Conservation (phyloP, 2,113 vertebrate species). For the Myotis davidii region DNA sequence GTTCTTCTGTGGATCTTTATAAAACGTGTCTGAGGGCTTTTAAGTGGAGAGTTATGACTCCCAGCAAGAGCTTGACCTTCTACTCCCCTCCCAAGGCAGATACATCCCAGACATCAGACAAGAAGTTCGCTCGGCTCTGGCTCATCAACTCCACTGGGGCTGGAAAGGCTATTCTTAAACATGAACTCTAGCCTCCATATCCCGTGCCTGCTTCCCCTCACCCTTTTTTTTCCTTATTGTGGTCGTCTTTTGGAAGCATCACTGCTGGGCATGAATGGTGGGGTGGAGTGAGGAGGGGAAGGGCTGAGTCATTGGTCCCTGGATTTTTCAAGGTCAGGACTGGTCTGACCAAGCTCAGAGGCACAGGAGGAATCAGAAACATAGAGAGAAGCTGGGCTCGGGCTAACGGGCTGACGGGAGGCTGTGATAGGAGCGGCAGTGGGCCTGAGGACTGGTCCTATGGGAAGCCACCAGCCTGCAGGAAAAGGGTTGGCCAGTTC, state of each 20-base stretch:
- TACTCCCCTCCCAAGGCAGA: neutral
- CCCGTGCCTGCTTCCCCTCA: neutral
- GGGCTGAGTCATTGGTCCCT: neutral
- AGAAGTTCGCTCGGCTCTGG: neutral
- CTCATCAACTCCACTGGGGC: neutral
- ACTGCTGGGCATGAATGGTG: neutral
- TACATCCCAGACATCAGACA: neutral
- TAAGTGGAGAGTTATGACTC: slow-evolving; percentile 29
- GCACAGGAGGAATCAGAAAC: neutral
- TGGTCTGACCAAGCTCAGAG: neutral
- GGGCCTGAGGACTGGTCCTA: neutral
- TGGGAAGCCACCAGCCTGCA: neutral
- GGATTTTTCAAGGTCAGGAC: neutral
- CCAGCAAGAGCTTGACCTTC: neutral
- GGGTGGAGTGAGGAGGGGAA: neutral
- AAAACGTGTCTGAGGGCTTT: neutral
- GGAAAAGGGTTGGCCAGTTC: neutral
- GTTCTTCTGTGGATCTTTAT: slow-evolving; percentile 29
- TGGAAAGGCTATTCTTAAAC: neutral
- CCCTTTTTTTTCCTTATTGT: neutral
- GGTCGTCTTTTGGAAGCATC: neutral
- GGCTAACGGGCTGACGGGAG: neutral
- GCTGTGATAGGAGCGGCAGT: neutral
- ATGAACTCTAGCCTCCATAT: neutral
- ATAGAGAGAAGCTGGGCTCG: neutral